These are phyloP conservation scores for Novumbra hubbsi DNA, from an alignment of 2,797 vertebrate species.

Conservation along the genomic window DNA sequence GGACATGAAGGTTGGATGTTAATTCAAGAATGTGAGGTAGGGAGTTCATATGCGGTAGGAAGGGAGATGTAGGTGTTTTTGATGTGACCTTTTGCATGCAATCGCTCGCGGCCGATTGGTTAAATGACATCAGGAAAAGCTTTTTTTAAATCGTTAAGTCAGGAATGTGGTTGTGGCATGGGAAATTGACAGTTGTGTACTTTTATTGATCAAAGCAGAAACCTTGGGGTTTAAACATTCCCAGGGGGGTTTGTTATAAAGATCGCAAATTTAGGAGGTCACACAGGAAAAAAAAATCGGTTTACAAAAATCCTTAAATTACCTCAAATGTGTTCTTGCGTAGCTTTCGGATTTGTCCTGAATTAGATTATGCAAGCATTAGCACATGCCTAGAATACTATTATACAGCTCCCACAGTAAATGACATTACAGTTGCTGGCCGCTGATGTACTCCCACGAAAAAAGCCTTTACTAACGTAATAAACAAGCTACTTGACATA, in stretches of 20 bases:
- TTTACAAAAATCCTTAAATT: not conserved
- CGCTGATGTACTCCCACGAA: not conserved
- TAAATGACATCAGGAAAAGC: not conserved
- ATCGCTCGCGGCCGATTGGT: not conserved
- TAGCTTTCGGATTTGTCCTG: not conserved
- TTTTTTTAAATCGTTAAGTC: not conserved
- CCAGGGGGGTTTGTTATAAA: no score
- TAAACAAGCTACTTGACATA: not conserved
- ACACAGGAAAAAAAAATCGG: not conserved
- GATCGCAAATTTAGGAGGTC: not conserved
- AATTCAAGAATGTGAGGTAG: not conserved
- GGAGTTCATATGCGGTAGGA: not conserved
- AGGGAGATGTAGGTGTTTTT: not conserved
- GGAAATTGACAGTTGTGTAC: not conserved
- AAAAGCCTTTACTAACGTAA: not conserved
- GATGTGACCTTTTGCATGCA: not conserved
- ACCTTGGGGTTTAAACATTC: constrained; percentile 8
- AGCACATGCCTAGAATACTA: not conserved
- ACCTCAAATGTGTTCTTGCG: not conserved
- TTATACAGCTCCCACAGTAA: not conserved
- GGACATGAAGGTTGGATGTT: not conserved
- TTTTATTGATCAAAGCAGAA: constrained; percentile 13
- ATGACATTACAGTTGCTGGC: not conserved
- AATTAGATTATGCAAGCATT: not conserved
- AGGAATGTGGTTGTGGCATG: not conserved